Percentiles rank a stretch among this genome's conserved stretches.
These are phyloP conservation scores for Daubentonia madagascariensis DNA, from an alignment of 2,113 vertebrate genomes.

Conservation along the genomic window DNA sequence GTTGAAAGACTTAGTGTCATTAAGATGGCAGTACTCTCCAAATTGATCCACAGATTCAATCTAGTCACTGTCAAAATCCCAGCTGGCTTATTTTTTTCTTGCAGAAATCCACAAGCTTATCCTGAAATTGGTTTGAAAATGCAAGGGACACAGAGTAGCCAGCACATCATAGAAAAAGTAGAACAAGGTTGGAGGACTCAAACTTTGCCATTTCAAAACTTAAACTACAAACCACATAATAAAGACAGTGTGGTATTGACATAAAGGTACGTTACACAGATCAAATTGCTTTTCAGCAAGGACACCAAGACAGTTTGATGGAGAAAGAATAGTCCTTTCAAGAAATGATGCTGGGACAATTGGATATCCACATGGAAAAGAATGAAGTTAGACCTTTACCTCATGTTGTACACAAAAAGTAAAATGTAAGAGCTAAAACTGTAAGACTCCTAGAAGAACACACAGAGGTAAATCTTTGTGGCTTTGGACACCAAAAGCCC, in stretches of 20 bases:
- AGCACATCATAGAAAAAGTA: background rate
- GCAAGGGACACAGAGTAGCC: background rate
- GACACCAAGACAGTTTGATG: no score
- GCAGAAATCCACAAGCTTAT: background rate
- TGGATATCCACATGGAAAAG: no score
- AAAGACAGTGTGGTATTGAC: background rate
- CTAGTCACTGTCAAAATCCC: background rate
- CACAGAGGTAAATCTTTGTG: background rate
- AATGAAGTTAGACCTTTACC: background rate
- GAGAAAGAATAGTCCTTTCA: background rate
- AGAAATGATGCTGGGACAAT: background rate
- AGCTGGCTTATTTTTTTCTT: background rate
- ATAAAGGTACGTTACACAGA: background rate
- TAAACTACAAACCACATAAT: background rate
- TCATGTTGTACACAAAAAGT: background rate
- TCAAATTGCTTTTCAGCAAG: background rate
- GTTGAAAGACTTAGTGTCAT: background rate
- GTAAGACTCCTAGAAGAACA: background rate
- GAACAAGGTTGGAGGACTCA: background rate
- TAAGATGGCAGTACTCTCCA: background rate
- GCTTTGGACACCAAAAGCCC: background rate
- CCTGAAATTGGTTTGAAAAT: background rate
- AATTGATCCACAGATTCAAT: background rate
- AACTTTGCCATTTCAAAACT: background rate
- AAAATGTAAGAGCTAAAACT: background rate